Evolutionary conservation across 2,797 vertebrate genomes (phyloP), one percentile per base, ranked within the genome.

Genomic region (Acipenser oxyrinchus): DNA sequence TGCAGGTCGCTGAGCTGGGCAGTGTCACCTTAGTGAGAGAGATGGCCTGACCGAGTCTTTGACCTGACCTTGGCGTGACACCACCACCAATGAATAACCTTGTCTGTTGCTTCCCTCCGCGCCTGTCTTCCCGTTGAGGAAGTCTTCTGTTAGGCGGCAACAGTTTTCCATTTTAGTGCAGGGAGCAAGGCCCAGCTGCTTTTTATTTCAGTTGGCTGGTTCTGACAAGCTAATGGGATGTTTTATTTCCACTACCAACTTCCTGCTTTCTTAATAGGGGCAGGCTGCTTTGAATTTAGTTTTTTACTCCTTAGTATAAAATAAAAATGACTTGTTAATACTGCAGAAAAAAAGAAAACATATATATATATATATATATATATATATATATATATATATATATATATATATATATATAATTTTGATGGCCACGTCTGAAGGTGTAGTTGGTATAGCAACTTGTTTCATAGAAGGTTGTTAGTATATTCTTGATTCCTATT

Each of bases 151-250:
- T 37, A 37, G 23, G 23, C 75, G 73, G 23, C 23, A 37, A 37
- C 23, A 37, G 23, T 37, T 37, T 37, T 37, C 23, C 23, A 37
- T 79, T 83, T 80, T 72, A 80, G 71, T 68, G 71, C 73, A 67
- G 23, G 23, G 49, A 65, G 78, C 72, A 66, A 66, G 74, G 77
- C 71, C 82, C 87, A 87, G 83, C 88, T 83, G 82, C 79, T 75
- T 84, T 75, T 85, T 87, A 83, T 90, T 93, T 87, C 86, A 84
- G 84, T 90, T 85, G 85, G 84, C 86, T 70, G 72, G 85, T 72
- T 75, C 75, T 81, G 77, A 82, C 86, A 83, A 80, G 75, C 82
- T 85, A 82, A 84, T 85, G 79, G 88, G 84, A 84, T 88, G 85
- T 88, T 88, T 89, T 82, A 87, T 90, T 89, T 87, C 82, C 84